phyloP scores from a whole-genome alignment of 2,888 invertebrate species.

The Drosophila mettleri region DNA sequence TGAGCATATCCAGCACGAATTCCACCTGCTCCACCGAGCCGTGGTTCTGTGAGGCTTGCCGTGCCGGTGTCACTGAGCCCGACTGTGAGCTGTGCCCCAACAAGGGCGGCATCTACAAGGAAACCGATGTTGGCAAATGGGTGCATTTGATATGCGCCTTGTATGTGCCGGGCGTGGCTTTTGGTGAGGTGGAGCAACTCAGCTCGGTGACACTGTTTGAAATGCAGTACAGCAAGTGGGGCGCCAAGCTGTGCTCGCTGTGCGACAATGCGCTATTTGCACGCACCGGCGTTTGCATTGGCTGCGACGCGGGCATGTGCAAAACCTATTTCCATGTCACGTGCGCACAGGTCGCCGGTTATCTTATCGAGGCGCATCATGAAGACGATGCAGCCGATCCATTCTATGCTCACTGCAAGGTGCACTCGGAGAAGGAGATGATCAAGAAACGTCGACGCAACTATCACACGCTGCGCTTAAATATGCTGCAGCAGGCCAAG shows the following conservation, averaged over 20 bases:
- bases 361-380: conserved; percentile 95
- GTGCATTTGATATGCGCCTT: conserved; percentile 99
- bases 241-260: conserved; percentile 94
- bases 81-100: conserved; percentile 98
- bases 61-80: conserved; percentile 94
- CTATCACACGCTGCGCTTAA: conserved; percentile 93
- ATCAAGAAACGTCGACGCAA: conserved; percentile 92
- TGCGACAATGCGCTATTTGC: conserved; percentile 95
- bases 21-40: conserved; percentile 98
- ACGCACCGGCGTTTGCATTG: conserved; percentile 97
- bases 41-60: conserved; percentile 99
- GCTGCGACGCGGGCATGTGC: conserved; percentile 99
- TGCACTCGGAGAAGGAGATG: conserved; percentile 96
- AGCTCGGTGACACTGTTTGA: conserved; percentile 97
- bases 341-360: conserved; percentile 97
- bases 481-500: conserved; percentile 89
- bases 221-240: conserved; percentile 99
- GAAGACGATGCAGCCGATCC: conserved; percentile 98
- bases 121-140: conserved; percentile 99
- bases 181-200: conserved; percentile 96
- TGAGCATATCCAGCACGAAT: conserved; percentile 95
- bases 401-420: conserved; percentile 97
- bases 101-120: conserved; percentile 95
- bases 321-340: conserved; percentile 98
- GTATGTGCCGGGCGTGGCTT: conserved; percentile 98